phyloP scores from a whole-genome alignment of 1,140 invertebrate species.

The Pseudomyrmex dendroicus region DNA sequence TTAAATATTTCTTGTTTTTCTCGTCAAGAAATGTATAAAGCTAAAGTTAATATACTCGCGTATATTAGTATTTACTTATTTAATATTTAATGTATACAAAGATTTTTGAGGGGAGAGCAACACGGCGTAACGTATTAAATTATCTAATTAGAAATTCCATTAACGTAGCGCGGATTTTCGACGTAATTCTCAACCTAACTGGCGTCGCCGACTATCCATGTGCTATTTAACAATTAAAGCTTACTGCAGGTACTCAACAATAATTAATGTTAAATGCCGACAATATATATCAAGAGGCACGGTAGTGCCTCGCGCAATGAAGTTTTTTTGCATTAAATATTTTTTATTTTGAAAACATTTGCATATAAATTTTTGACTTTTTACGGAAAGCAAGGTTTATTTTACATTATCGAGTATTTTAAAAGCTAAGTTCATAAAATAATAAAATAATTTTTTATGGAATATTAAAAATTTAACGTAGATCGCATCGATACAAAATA shows the following conservation, averaged over 20 bases:
- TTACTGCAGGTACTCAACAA: not conserved
- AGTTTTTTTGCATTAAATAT: not conserved
- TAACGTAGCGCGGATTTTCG: slow-evolving; percentile 41
- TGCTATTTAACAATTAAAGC: slow-evolving; percentile 53
- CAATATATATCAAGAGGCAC: not conserved
- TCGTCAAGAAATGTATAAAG: too few relatives aligned
- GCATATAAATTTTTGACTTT: too few relatives aligned
- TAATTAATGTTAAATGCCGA: slow-evolving; percentile 26
- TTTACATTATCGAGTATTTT: too few relatives aligned
- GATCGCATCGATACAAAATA: too few relatives aligned
- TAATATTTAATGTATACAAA: slow-evolving; percentile 45
- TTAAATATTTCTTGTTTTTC: too few relatives aligned
- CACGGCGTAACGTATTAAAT: slow-evolving; percentile 45
- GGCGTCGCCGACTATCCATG: slow-evolving; percentile 9
- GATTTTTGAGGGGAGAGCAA: not conserved
- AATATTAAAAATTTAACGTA: too few relatives aligned
- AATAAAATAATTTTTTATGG: too few relatives aligned
- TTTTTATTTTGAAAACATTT: too few relatives aligned
- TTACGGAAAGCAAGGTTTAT: too few relatives aligned
- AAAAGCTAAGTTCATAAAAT: too few relatives aligned
- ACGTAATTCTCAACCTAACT: slow-evolving; percentile 47
- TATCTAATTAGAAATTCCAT: slow-evolving; percentile 61
- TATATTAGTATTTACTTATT: not conserved
- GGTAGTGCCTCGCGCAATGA: too few relatives aligned
- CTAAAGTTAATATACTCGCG: too few relatives aligned